Base-by-base conservation (phyloP, 1,140 invertebrate genomes). In the Planococcus citri region DNA sequence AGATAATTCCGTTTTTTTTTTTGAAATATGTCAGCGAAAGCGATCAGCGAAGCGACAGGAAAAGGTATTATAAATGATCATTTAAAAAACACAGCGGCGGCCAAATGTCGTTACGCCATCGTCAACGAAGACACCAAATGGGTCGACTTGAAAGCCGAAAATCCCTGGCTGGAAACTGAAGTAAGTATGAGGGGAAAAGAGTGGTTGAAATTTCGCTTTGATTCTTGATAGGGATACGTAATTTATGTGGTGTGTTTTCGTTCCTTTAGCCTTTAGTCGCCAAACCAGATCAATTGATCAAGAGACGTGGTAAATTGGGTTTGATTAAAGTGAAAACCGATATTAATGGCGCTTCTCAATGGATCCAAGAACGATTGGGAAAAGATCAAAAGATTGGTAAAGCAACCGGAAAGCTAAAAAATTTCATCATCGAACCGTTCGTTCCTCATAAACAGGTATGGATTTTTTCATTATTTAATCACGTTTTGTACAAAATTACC, bases 271-370 rank as follows among this genome's bases (percentile, higher is more conserved):
- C 86, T 79, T 80, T 98, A 68, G 96, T 99, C 6, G 95, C 96
- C 2, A 99, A 99, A 78, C 97, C 96, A 0, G 97, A 99, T 82
- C 97, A 99, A 81, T 82, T 99, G 77, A 99, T 99, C 75, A 99
- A 99, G 80, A 83, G 97, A 25, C 85, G 97, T 69, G 97, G 97
- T 61, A 99, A 99, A 78, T 85, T 99, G 22, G 95, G 95, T 25
- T 81, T 99, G 29, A 98, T 99, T 72, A 94, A 96, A 75, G 94
- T 98, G 0, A 96, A 97, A 77, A 88, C 88, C 72, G 86, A 88
- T 73, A 82, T 92, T 1, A 79, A 82, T 12, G 86, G 87, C 6
- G 91, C 91, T 4, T 84, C 93, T 76, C 76, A 88, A 80, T 99
- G 96, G 95, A 84, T 99, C 57, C 78, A 79, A n/a, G 88, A 94